Base-by-base conservation (phyloP, 1,140 invertebrate genomes). In the Zaprionus inermis region DNA sequence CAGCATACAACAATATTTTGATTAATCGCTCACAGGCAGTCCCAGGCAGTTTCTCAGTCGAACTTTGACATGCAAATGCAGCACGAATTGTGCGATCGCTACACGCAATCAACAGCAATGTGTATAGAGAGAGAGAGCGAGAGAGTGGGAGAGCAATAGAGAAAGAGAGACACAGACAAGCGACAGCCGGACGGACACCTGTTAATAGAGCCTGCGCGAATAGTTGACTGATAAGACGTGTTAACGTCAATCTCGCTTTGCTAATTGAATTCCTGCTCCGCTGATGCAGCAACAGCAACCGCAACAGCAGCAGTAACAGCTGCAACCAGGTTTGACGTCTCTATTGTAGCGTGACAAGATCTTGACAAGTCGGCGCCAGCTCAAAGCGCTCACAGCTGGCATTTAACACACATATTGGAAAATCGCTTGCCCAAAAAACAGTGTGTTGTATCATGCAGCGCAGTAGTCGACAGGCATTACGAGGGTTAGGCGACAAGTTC, bases 281-380 rank as follows among this genome's bases (percentile, higher is more conserved):
- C 20, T 59, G 70, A 67, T 12, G 54, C 44, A 76, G 18, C 20
- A 32, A 61, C 59, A 65, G n/a, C 59, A 38, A 7, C 44, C 18
- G 7, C 20, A 57, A 49, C 68, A 20, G 4, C 11, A 14, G 7
- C 52, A 61, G 14, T 51, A 18, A 7, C 73, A 55, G 44, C 57
- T 61, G 51, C 24, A 52, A 44, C 61, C 34, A 30, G 38, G 54
- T 67, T 82, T 82, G 82, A 86, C 82, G 78, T 76, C 72, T 86
- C 66, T 44, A 88, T 73, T 86, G 79, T 72, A 81, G 82, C 81
- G 82, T 88, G 69, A 88, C 81, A 61, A 51, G 67, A 77, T 72
- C 68, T 64, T 76, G 68, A 54, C 58, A 58, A 57, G 57, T 44
- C 69, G 68, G 76, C 67, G 72, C 72, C 65, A 70, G 16, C 34